phyloP scores from a whole-genome alignment of 2,888 invertebrate species.

The Philhelius pedissequus region DNA sequence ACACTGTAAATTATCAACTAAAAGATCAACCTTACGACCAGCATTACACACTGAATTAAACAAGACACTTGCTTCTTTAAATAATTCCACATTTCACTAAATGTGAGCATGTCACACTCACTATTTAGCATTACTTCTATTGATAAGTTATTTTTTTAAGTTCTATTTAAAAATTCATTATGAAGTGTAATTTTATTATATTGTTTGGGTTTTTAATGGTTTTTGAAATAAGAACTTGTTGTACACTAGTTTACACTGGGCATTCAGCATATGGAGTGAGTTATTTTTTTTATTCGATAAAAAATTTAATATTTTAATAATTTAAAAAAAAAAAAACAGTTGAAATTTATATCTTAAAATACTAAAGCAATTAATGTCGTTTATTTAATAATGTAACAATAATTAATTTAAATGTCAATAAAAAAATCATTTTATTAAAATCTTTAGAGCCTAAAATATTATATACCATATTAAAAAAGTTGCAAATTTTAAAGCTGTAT shows the following conservation, averaged over 20 bases:
- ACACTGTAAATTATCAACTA: constrained; percentile 28
- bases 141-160: neutral
- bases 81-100: neutral
- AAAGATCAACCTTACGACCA: neutral
- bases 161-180: neutral
- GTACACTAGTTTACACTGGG: constrained; percentile 1
- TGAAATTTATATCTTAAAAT: too few species aligned
- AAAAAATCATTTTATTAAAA: too few species aligned
- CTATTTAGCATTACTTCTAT: neutral
- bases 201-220: neutral
- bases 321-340: too few species aligned
- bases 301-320: neutral
- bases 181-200: neutral
- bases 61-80: neutral
- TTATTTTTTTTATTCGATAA: neutral
- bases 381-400: too few species aligned
- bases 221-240: neutral
- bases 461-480: too few species aligned
- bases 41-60: neutral
- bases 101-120: neutral
- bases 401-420: too few species aligned
- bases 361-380: too few species aligned
- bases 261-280: constrained; percentile 48
- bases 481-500: too few species aligned
- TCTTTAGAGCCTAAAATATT: too few species aligned